Evolutionary conservation across 2,113 vertebrate species (phyloP), one percentile per base, ranked within the genome.

Genomic region (Melanotaenia duboulayi): DNA sequence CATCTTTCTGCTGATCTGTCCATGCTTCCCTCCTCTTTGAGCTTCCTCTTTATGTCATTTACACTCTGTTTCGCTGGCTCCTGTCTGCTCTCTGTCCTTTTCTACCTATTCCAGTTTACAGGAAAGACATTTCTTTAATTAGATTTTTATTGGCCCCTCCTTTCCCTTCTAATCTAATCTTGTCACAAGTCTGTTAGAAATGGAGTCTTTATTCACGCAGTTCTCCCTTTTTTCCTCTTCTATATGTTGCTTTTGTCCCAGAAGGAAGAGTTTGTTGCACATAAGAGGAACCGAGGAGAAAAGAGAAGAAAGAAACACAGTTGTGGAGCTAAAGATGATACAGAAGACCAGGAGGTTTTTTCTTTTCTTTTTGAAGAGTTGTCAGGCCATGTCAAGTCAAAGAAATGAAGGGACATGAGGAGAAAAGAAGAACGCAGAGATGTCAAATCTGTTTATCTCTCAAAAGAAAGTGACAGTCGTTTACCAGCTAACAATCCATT

Each of bases 401-500:
- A 78, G 65, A 78, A 82, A 75, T 88, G 76, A 81, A 52, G 70
- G 83, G 86, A 87, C 80, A 56, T 51, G 71, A 75, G 69, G 68
- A 78, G 65, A 77, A 74, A 65, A 69, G 76, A 65, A 74, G 80
- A 86, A 82, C 78, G 84, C 67, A n/a, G 78, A 75, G 82, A 79
- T 86, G 85, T 91, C 89, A 91, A 80, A 91, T 89, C 77, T 82
- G 84, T 87, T 89, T 87, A 85, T 87, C 79, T 82, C 75, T 48
- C 76, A 49, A 71, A 84, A 87, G 78, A 77, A 83, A 89, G 84
- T 84, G 87, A 89, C 87, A 87, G 87, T 88, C 85, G 78, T 90
- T 92, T 92, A 91, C 85, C 78, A 80, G 86, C 87, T 82, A 90
- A 89, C 85, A 87, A 85, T 87, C 85, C 81, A 79, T 85, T 78